These are phyloP conservation scores for Liopterus haemorrhoidalis DNA, from an alignment of 2,888 invertebrate species.

Conservation along the genomic window DNA sequence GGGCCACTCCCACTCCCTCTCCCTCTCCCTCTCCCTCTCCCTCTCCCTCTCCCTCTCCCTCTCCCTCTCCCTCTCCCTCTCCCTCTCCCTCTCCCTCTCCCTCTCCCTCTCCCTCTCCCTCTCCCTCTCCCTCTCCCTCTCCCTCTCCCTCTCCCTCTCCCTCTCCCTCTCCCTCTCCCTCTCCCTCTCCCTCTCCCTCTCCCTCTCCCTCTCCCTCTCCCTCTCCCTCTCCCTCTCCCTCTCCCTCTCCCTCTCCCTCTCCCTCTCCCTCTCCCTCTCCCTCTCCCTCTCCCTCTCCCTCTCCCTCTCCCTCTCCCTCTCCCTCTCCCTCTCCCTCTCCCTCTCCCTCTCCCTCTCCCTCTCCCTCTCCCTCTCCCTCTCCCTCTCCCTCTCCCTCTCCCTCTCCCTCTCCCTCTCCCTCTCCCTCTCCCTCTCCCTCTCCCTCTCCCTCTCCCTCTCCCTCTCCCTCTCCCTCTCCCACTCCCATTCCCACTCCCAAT, in stretches of 20 bases:
- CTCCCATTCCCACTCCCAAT: too few relatives aligned
- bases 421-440: constrained; percentile 7
- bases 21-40: constrained; percentile 32
- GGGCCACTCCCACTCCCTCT: constrained; percentile 40
- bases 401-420: constrained; percentile 16
- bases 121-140: too few relatives aligned
- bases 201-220: constrained; percentile 35
- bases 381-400: constrained; percentile 8
- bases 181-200: constrained; percentile 33
- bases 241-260: constrained; percentile 30
- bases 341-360: constrained; percentile 12
- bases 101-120: too few relatives aligned
- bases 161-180: constrained; percentile 13
- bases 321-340: constrained; percentile 12
- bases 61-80: too few relatives aligned
- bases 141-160: constrained; percentile 13
- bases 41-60: constrained; percentile 28
- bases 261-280: too few relatives aligned
- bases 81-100: too few relatives aligned
- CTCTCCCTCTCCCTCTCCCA: constrained; percentile 10
- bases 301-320: too few relatives aligned
- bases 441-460: constrained; percentile 7
- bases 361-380: constrained; percentile 13
- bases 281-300: too few relatives aligned
- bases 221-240: constrained; percentile 26